These are phyloP conservation scores for Sturnira hondurensis DNA, from an alignment of 2,113 vertebrate genomes.

Conservation along the genomic window DNA sequence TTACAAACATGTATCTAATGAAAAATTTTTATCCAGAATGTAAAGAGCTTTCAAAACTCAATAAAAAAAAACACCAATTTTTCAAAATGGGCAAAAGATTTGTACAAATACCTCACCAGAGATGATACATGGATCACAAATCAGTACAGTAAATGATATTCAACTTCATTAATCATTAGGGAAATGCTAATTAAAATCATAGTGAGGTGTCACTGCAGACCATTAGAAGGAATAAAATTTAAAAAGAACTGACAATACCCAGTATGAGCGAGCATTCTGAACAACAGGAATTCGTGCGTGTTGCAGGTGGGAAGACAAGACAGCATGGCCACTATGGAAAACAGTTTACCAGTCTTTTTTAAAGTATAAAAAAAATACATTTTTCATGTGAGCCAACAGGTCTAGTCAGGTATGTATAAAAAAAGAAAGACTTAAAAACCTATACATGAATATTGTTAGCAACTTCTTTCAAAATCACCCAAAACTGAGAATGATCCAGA, in stretches of 20 bases:
- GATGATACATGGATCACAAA: not conserved
- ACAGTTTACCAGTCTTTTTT: not conserved
- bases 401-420: not conserved
- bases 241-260: not conserved
- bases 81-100: not conserved
- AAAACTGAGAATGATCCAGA: not conserved
- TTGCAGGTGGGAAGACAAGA: not conserved
- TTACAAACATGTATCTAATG: not conserved
- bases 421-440: not conserved
- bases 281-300: not conserved
- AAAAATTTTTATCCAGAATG: not conserved
- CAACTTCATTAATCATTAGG: not conserved
- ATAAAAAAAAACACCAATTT: not conserved
- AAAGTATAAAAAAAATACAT: not conserved
- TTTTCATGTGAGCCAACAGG: not conserved
- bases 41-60: not conserved
- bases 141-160: not conserved
- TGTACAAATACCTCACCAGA: not conserved
- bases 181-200: not conserved
- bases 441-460: not conserved
- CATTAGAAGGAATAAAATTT: not conserved
- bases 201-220: not conserved
- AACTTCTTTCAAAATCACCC: not conserved
- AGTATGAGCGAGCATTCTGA: not conserved
- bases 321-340: not conserved